phyloP scores from a whole-genome alignment of 2,888 invertebrate species.

The Lasius fuliginosus region DNA sequence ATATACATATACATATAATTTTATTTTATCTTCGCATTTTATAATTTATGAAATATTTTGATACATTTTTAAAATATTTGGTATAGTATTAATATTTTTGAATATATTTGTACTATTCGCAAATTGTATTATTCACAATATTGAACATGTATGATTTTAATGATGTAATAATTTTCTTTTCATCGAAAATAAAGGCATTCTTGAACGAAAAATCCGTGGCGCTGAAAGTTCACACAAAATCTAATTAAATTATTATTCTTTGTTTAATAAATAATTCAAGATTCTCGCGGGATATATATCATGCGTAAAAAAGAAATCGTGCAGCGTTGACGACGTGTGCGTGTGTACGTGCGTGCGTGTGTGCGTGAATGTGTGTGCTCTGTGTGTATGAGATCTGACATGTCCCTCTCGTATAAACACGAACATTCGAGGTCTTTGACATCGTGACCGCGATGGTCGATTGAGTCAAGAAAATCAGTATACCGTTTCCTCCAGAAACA shows the following conservation, averaged over 20 bases:
- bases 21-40: neutral
- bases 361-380: no score
- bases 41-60: neutral
- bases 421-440: constrained; percentile 66
- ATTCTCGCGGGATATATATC: neutral
- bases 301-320: neutral
- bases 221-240: neutral
- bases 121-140: neutral
- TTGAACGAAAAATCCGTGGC: neutral
- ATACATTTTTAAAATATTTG: neutral
- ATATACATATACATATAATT: neutral
- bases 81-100: neutral
- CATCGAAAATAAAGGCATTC: neutral
- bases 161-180: neutral
- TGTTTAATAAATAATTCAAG: neutral
- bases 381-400: constrained; percentile 41
- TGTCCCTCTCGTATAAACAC: constrained; percentile 18
- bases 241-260: neutral
- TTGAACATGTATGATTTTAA: neutral
- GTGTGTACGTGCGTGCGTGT: no score
- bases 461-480: constrained; percentile 26
- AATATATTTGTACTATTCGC: neutral
- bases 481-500: constrained; percentile 9
- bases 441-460: constrained; percentile 46
- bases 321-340: constrained; percentile 56